These are phyloP conservation scores for Scelioninae gen. 2 DNA, from an alignment of 2,888 invertebrate genomes.

Conservation along the genomic window DNA sequence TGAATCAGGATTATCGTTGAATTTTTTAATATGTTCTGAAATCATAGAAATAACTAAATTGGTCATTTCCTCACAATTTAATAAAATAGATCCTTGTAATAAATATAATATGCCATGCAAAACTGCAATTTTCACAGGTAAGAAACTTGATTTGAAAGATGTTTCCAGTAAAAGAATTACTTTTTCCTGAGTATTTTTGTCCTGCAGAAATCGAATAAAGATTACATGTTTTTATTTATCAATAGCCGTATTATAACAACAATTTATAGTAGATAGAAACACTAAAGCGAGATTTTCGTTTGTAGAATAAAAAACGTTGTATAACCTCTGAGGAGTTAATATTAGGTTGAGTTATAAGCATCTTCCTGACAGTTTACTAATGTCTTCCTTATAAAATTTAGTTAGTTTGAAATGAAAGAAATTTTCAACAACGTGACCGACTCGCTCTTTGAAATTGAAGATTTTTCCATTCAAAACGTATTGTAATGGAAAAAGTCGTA, in stretches of 20 bases:
- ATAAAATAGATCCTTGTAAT: conserved; percentile 78
- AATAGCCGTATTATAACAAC: no score
- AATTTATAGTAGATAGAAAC: no score
- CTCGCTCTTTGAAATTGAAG: neutral
- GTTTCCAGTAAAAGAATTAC: conserved; percentile 79
- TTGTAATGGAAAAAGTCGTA: no score
- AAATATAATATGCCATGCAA: conserved; percentile 83
- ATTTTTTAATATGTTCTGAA: conserved; percentile 77
- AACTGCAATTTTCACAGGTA: conserved; percentile 80
- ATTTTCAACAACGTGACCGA: neutral
- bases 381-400: conserved; percentile 10
- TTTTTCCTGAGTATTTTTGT: conserved; percentile 78
- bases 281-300: no score
- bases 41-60: conserved; percentile 76
- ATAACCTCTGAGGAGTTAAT: no score
- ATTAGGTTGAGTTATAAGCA: no score
- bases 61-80: conserved; percentile 77
- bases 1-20: conserved; percentile 74
- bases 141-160: conserved; percentile 79
- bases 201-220: conserved; percentile 71
- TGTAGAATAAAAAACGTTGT: no score
- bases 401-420: neutral
- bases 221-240: conserved; percentile 1
- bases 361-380: no score
- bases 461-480: neutral